Percentiles rank a stretch among this genome's conserved stretches.
Evolutionary conservation across 1,140 invertebrate species (phyloP).

Genomic region (Oncopodura yosiiana): DNA sequence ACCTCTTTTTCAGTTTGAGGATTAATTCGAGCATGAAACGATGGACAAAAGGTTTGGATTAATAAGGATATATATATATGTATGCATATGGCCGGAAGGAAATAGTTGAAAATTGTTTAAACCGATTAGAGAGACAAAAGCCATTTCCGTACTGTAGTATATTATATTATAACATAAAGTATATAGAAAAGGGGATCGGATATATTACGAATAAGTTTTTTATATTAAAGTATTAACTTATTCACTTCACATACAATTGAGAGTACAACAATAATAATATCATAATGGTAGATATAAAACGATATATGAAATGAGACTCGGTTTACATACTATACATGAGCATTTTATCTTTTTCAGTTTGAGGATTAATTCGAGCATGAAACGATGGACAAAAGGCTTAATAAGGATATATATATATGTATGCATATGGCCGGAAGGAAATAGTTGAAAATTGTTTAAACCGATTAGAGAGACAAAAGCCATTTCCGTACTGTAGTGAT

Average conservation of each 20-base stretch:
- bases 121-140: slow-evolving; percentile 35
- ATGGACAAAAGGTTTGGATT: slow-evolving; percentile 34
- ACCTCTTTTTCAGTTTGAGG: no score
- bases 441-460: slow-evolving; percentile 37
- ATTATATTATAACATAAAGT: slow-evolving; percentile 30
- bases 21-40: slow-evolving; percentile 33
- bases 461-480: slow-evolving; percentile 35
- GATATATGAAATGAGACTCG: no score
- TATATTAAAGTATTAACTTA: no score
- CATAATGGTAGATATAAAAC: no score
- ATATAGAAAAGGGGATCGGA: no score
- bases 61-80: no score
- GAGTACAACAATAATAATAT: no score
- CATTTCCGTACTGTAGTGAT: slow-evolving; percentile 31
- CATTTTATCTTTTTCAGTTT: no score
- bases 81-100: slow-evolving; percentile 35
- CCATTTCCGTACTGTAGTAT: slow-evolving; percentile 29
- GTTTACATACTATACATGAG: no score
- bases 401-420: no score
- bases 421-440: slow-evolving; percentile 35
- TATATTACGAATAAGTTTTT: no score
- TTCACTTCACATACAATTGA: no score
- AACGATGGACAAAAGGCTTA: slow-evolving; percentile 33
- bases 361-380: slow-evolving; percentile 31
- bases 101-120: slow-evolving; percentile 37